These are phyloP conservation scores for Ridgeia piscesae DNA, from an alignment of 1,140 invertebrate species.

Conservation along the genomic window DNA sequence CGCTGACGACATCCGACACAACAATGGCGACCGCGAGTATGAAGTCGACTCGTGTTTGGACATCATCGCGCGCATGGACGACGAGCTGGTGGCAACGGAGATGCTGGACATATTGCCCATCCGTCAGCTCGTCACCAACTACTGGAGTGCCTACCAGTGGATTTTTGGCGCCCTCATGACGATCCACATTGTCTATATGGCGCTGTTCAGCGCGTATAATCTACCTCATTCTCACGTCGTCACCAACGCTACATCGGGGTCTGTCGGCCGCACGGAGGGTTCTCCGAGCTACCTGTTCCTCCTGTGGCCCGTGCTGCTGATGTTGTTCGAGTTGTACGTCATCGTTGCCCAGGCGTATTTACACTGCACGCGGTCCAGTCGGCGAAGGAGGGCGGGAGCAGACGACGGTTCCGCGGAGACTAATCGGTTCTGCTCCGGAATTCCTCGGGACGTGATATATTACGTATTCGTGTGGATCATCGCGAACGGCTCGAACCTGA, in stretches of 20 bases:
- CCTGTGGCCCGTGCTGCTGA: conserved; percentile 4
- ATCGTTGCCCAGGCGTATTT: not conserved
- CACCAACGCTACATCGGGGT: not conserved
- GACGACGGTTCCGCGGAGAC: not conserved
- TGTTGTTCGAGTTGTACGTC: conserved; percentile 6
- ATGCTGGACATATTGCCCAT: conserved; percentile 30
- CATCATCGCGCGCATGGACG: conserved; percentile 25
- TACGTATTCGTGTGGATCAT: not conserved
- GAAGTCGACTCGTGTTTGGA: conserved; percentile 22
- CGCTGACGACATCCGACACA: not conserved
- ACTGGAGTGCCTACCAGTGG: conserved; percentile 33
- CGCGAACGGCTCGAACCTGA: not conserved
- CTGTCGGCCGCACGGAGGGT: not conserved
- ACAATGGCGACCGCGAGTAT: not conserved
- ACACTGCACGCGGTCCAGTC: not conserved
- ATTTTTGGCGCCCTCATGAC: conserved; percentile 27
- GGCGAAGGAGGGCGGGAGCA: not conserved
- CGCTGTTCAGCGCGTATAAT: conserved; percentile 15
- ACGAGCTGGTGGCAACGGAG: conserved; percentile 26
- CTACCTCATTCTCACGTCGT: not conserved
- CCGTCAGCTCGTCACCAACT: conserved; percentile 27
- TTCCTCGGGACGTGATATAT: not conserved
- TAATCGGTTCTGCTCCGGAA: not conserved
- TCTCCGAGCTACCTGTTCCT: not conserved
- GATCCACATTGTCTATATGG: conserved; percentile 33